Base-by-base conservation (phyloP, 2,113 vertebrate genomes). In the Collichthys lucidus region DNA sequence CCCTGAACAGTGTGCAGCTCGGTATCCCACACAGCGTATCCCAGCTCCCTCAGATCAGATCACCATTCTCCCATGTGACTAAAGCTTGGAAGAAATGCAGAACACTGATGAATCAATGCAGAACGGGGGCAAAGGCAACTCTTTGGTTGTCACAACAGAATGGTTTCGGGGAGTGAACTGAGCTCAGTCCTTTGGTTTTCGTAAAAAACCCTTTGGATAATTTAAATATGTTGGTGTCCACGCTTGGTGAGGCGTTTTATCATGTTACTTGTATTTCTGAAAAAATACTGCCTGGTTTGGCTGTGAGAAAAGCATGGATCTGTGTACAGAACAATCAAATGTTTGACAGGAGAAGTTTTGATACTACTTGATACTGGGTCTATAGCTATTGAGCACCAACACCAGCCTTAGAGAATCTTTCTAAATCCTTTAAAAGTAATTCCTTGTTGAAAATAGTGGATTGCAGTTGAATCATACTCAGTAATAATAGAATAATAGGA, bases 11-110 rank as follows among this genome's bases (percentile, higher is more conserved):
- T 67, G 66, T 77, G 82, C 63, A 79, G 71, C 82, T 82, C 46
- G 24, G 22, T 88, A 81, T 92, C 94, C 92, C 93, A 94, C 92
- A 93, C 88, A 92, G 49, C 46, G 29, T 74, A 83, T 91, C 76
- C 66, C 56, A 71, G 73, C 83, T 86, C 83, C 81, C 70, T 94
- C 80, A 93, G 92, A 94, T 94, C 89, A 79, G 35, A 40, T 77
- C 83, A 61, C 71, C 63, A 4, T 50, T 79, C 76, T 91, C 94
- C 92, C 90, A 78, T 76, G 90, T 72, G 91, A 83, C 62, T 26
- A 12, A 71, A 79, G 80, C 90, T 83, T 71, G 74, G 78, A 89
- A 75, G 49, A 46, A 74, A 53, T 70, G 77, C 82, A 83, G 82
- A 83, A 74, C 76, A 88, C 49, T 84, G 74, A 85, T 88, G 83